Evolutionary conservation across 1,140 invertebrate genomes (phyloP), one percentile per base, ranked within the genome.

Genomic region (Trichoplusia ni): DNA sequence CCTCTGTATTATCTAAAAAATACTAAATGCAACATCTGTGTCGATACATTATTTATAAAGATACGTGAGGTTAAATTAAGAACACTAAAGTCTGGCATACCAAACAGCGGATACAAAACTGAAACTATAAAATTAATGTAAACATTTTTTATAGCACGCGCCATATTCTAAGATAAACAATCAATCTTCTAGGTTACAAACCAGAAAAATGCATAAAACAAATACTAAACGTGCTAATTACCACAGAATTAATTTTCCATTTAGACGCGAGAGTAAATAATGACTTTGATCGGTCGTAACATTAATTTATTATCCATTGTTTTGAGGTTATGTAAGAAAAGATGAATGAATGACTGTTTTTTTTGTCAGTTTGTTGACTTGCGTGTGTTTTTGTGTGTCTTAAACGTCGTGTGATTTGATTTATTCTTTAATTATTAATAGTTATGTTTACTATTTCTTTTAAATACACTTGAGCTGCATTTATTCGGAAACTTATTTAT

Each of bases 281-380:
- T 58, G 37, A 42, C 8, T 9, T 27, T 56, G 49, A 64, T 64
- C 29, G 51, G 1, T 47, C 37, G 51, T 64, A 56, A 47, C 27
- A 38, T 29, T 51, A 35, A 35, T 51, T 51, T 51, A 51, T 35
- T 27, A 33, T 33, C 47, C n/a, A 35, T 51, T 51, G 47, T 51
- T 21, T 51, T 11, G 9, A 4, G n/a, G 9, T n/a, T 35, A 51
- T 19, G 27, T 5, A 35, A 11, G 29, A 51, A 51, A 18, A 51
- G 14, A 14, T 23, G 35, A 47, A 8, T 8, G 33, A 63, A 23
- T 9, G 16, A 33, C 9, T 42, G 9, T 14, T 31, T 53, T 54
- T 0, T 31, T 44, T 11, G 7, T 31, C 9, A 21, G 29, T 11
- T 56, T 46, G 33, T 49, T 19, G 25, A 27, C 38, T 21, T 54